Base-by-base conservation (phyloP, 2,797 vertebrate species). In the Clarias fuscus region DNA sequence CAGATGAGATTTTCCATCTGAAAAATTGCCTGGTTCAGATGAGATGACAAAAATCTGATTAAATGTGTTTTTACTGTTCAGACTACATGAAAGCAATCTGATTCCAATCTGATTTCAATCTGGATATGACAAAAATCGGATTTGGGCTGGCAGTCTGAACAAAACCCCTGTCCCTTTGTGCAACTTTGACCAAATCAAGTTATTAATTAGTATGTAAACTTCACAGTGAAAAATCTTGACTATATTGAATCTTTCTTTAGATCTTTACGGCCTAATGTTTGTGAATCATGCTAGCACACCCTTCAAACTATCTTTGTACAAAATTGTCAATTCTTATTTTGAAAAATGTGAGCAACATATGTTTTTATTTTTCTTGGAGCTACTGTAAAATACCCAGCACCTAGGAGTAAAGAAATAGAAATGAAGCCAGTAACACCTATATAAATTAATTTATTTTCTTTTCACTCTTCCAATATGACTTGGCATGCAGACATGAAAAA, bases 221-320 rank as follows among this genome's bases (percentile, higher is more conserved):
- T 86, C 85, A 86, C 77, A 86, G 85, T 86, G 85, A 56, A 53
- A 53, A 65, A 56, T 73, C 18, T 61, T 40, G 61, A 82, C 79
- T 33, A 20, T 18, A 58, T 30, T 11, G 17, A 59, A 13, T 58
- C 8, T 37, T 40, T 15, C 61, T 84, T 53, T 75, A 7, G 2
- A 33, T 67, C 62, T 33, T 53, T 40, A 62, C 58, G 48, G 22
- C 48, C 48, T 22, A 48, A 15, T 33, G 17, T 64, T 67, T 30
- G 15, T 40, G 62, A 82, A 82, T 68, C 5, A 2, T 20, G 2
- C n/a, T 6, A 68, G 8, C 56, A 8, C 15, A 53, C 22, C 24
- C 14, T 43, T 67, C 17, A 17, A 53, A n/a, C 43, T 64, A 53
- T 67, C 40, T 53, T 37, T 6, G n/a, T 15, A 67, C 40, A 67